These are phyloP conservation scores for Syrista parreyssii DNA, from an alignment of 2,888 invertebrate species.

Conservation along the genomic window DNA sequence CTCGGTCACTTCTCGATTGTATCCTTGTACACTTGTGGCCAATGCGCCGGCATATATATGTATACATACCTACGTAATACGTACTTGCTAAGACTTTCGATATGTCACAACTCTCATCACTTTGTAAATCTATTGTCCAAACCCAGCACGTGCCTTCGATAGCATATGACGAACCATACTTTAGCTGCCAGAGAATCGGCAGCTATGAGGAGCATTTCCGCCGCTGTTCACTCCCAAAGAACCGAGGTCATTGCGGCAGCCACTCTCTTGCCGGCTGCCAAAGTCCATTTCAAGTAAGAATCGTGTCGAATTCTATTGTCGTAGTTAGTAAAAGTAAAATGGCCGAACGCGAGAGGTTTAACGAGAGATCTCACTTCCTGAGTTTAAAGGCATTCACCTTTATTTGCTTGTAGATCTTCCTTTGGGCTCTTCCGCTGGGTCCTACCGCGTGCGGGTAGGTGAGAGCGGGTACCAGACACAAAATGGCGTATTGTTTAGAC, in stretches of 20 bases:
- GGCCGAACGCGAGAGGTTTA: not conserved
- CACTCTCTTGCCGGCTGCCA: not conserved
- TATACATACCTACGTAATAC: not conserved
- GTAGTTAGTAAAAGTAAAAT: not conserved
- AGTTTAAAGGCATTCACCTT: slow-evolving; percentile 3
- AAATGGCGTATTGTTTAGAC: not conserved
- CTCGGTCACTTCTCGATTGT: not conserved
- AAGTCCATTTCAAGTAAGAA: not conserved
- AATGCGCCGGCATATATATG: not conserved
- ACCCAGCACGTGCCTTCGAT: not conserved
- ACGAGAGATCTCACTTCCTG: not conserved
- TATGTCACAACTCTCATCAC: not conserved
- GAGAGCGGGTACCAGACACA: not conserved
- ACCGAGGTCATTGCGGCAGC: slow-evolving; percentile 10
- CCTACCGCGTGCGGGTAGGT: not conserved
- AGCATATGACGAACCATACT: slow-evolving; percentile 4
- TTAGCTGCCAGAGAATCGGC: slow-evolving; percentile 14
- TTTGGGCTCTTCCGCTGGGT: not conserved
- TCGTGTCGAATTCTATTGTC: not conserved
- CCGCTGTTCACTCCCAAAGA: slow-evolving; percentile 32
- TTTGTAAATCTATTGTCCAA: not conserved
- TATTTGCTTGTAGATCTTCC: slow-evolving; percentile 6
- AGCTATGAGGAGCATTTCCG: slow-evolving; percentile 55
- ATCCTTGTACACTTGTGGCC: slow-evolving; percentile 1
- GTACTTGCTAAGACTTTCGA: not conserved